Evolutionary conservation across 2,888 invertebrate genomes (phyloP), one percentile per base, ranked within the genome.

Genomic region (Lottia scabra): DNA sequence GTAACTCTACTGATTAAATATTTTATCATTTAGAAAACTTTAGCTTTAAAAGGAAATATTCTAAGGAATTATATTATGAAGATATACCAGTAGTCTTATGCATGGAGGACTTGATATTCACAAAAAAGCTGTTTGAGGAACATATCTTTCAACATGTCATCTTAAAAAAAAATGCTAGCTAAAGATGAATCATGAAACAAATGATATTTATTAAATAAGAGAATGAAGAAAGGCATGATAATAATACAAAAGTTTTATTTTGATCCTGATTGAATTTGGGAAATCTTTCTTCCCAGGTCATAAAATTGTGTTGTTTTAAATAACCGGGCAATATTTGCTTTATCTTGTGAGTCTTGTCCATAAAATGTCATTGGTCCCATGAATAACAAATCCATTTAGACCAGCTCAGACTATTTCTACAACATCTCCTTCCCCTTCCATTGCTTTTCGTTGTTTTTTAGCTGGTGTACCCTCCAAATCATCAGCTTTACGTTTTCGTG

Each of bases 371-470:
- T 46, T 38, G n/a, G 16, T 66, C 66, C 62, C 56, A 12, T 65
- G 1, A 8, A 38, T 8, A 38, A 38, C 1, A 38, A 38, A 38
- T 38, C 38, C 10, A 10, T 38, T 4, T 10, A 38, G 38, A 38
- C 8, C 30, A 63, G 38, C 56, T 76, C 76, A 76, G 26, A 72
- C 68, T 46, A 76, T 76, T 66, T 76, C 76, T n/a, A 76, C 72
- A 15, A 74, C 65, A 62, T 74, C 74, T 15, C 26, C 44, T 16
- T 67, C 67, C 6, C 16, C 56, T 45, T 65, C 68, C 44, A 19
- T 23, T n/a, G 19, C 19, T 66, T 68, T 13, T n/a, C 27, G 65
- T 64, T 68, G 67, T 30, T 72, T 73, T n/a, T 19, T 27, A 0
- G 56, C 5, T 1, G 8, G 23, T 19, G 16, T 16, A 12, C 30